These are phyloP conservation scores for Oostethus manadensis DNA, from an alignment of 2,113 vertebrate genomes.

Conservation along the genomic window DNA sequence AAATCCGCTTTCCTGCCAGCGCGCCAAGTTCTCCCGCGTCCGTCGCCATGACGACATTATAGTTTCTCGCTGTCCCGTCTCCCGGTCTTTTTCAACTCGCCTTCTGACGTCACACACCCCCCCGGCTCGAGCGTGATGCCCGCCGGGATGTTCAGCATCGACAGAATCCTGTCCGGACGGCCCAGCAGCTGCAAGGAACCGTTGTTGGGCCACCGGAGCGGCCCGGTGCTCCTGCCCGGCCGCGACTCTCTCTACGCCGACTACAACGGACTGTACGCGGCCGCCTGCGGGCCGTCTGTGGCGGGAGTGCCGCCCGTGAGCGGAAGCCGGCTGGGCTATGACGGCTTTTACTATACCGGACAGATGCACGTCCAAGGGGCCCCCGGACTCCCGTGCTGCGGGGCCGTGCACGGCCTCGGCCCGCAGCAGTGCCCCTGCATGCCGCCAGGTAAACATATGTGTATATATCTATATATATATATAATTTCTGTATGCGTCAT, in stretches of 20 bases:
- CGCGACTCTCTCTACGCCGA: constrained; percentile 86
- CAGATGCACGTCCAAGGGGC: constrained; percentile 88
- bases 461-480: no score
- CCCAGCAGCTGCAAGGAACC: constrained; percentile 92
- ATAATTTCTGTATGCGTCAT: no score
- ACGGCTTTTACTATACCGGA: constrained; percentile 87
- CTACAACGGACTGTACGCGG: constrained; percentile 86
- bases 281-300: constrained; percentile 75
- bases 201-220: constrained; percentile 79
- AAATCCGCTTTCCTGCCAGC: constrained; percentile 6
- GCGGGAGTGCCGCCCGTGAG: constrained; percentile 75
- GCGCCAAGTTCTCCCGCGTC: neutral
- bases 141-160: constrained; percentile 97
- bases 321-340: constrained; percentile 84
- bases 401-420: constrained; percentile 79
- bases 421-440: constrained; percentile 93
- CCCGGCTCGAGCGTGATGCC: constrained; percentile 75
- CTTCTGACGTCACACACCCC: neutral
- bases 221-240: constrained; percentile 79
- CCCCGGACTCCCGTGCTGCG: constrained; percentile 85
- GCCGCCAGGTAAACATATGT: constrained; percentile 74
- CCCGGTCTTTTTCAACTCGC: neutral
- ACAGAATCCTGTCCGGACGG: constrained; percentile 92
- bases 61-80: neutral
- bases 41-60: constrained; percentile 45